phyloP scores from a whole-genome alignment of 35 echinoderm and acorn worm species.

The Strongylocentrotus purpuratus region DNA sequence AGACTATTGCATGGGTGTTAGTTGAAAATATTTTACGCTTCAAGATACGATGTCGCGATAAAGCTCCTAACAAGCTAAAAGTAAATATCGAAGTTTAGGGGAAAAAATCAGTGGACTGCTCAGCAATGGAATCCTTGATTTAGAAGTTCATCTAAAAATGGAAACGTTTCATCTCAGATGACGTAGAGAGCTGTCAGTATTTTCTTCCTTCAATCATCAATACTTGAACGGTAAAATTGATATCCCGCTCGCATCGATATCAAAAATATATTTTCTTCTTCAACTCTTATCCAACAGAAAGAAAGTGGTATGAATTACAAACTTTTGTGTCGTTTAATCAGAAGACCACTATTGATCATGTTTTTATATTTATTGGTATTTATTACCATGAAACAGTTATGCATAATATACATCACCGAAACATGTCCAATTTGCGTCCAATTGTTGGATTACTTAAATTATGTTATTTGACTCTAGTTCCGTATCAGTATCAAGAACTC shows the following conservation, averaged over 20 bases:
- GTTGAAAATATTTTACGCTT: not conserved
- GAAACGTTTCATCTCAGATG: not conserved
- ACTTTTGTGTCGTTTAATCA: no score
- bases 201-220: not conserved
- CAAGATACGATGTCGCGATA: not conserved
- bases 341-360: no score
- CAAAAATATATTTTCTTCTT: no score
- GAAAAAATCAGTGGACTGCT: not conserved
- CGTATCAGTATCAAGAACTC: no score
- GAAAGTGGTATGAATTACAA: no score
- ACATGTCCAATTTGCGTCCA: no score
- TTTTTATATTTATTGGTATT: no score
- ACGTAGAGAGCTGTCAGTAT: not conserved
- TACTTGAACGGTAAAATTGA: not conserved
- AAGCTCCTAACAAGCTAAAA: not conserved
- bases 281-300: no score
- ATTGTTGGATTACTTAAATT: no score
- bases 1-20: not conserved
- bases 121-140: not conserved
- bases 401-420: no score
- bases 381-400: no score
- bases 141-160: constrained; percentile 12
- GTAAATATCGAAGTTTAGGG: not conserved
- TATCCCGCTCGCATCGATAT: not conserved
- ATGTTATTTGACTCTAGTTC: no score